Evolutionary conservation across 30 jellyfish, hydroid and myxozoan species (phyloP), one percentile per base, ranked within the genome.

Genomic region (Catostylus mosaicus): DNA sequence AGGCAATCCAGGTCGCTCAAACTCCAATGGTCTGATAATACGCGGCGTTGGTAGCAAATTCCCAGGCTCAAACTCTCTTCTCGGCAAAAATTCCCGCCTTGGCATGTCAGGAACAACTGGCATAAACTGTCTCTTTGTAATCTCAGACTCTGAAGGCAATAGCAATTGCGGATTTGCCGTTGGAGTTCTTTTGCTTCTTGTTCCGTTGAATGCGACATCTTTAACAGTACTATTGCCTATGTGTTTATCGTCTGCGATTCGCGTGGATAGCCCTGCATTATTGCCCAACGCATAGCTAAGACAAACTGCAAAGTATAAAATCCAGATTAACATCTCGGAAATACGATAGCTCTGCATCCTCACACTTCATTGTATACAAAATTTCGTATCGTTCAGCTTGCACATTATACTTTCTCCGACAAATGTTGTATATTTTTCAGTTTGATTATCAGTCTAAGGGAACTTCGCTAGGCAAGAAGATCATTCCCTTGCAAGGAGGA

Each of bases 41-140:
- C 91, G 91, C 10, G 91, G 91, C 35, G 91, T 80, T 31, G 91
- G 91, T 23, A 80, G 69, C 77, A 80, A 60, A 33, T 66, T 69
- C 12, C 64, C 84, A 24, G 62, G 77, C 67, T 80, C 91, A 27
- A 78, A 78, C 71, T 78, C 89, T 43, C 80, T 63, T 27, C 91
- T 59, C 26, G 83, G 84, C 60, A 57, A 62, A 35, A 80, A 80
- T 14, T 66, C 91, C 2, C 69, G 82, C 43, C 78, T 69, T 1
- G 83, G 73, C 43, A 80, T 19, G 14, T 80, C 91, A 19, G 91
- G 91, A 5, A 52, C 77, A 36, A 80, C 57, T 8, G 91, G 91
- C 91, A 80, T 37, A 67, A 80, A 80, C 52, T 80, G 91, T 67
- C 91, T 80, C 47, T 80, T 80, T n/a, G 91, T 36, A 24, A 80